These are phyloP conservation scores for Brachionus asplanchnoidis DNA, from an alignment of 1,140 invertebrate genomes.

Conservation along the genomic window DNA sequence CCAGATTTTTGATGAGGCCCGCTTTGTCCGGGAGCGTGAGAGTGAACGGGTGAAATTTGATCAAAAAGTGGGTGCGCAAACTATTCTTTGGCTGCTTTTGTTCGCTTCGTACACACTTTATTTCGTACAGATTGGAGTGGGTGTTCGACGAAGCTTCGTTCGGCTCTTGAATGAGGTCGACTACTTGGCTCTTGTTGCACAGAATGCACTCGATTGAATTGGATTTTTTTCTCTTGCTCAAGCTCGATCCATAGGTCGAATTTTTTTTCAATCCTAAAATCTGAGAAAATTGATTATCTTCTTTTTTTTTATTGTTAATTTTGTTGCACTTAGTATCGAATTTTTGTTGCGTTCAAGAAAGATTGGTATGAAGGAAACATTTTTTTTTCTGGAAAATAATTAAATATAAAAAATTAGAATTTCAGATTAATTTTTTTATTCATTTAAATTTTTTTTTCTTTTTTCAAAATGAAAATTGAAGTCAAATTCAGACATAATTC, in stretches of 20 bases:
- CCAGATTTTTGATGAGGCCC: background rate
- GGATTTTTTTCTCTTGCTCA: background rate
- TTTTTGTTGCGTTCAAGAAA: no score
- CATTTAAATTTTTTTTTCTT: no score
- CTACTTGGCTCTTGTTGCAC: background rate
- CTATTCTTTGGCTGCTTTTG: no score
- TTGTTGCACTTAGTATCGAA: no score
- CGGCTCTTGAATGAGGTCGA: background rate
- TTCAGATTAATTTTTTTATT: no score
- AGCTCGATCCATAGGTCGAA: background rate
- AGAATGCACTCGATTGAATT: conserved; percentile 4
- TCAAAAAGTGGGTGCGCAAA: conserved; percentile 2
- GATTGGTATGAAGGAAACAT: no score
- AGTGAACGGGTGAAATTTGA: conserved; percentile 36
- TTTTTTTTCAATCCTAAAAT: background rate
- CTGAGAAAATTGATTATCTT: background rate
- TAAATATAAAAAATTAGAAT: no score
- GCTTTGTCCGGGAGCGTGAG: background rate
- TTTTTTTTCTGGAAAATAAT: no score
- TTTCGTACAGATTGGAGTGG: background rate
- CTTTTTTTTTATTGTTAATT: no score
- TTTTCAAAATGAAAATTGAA: no score
- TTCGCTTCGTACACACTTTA: background rate
- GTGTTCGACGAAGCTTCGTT: background rate
- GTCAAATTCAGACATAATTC: no score